Percentiles rank a stretch among this genome's conserved stretches.
phyloP scores from a whole-genome alignment of 2,797 vertebrate species.

The Masticophis lateralis region DNA sequence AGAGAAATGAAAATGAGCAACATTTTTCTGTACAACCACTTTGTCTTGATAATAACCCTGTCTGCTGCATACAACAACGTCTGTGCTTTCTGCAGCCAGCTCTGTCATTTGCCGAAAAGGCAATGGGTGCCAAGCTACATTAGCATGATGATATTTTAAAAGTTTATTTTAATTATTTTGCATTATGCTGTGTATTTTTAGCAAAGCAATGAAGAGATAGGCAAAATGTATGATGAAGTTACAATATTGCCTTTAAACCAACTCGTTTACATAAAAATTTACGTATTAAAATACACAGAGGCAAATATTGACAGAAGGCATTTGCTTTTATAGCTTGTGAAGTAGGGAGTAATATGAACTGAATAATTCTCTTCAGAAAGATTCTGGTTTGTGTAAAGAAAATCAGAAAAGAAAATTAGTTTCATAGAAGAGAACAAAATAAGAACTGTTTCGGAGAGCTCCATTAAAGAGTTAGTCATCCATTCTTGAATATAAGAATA shows the following conservation, averaged over 20 bases:
- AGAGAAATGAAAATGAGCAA: conserved; percentile 35
- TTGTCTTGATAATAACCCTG: background rate
- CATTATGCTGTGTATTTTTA: conserved; percentile 8
- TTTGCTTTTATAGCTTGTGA: background rate
- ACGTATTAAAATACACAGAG: conserved; percentile 4
- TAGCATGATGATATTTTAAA: conserved; percentile 27
- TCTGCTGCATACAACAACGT: background rate
- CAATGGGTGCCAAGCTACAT: background rate
- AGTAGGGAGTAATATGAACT: background rate
- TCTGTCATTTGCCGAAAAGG: background rate
- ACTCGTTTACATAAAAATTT: conserved; percentile 17
- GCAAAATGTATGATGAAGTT: conserved; percentile 1
- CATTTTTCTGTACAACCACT: conserved; percentile 19
- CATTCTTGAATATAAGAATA: background rate
- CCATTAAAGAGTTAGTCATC: background rate
- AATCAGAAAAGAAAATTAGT: background rate
- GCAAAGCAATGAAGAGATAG: conserved; percentile 13
- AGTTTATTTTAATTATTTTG: conserved; percentile 4
- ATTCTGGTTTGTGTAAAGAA: background rate
- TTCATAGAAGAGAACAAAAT: background rate
- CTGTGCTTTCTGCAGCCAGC: background rate
- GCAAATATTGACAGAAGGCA: conserved; percentile 13
- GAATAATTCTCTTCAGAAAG: background rate
- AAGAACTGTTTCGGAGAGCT: background rate
- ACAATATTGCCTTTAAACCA: background rate